Evolutionary conservation across 2,113 vertebrate species (phyloP).

Genomic region (Saguinus imperator): DNA sequence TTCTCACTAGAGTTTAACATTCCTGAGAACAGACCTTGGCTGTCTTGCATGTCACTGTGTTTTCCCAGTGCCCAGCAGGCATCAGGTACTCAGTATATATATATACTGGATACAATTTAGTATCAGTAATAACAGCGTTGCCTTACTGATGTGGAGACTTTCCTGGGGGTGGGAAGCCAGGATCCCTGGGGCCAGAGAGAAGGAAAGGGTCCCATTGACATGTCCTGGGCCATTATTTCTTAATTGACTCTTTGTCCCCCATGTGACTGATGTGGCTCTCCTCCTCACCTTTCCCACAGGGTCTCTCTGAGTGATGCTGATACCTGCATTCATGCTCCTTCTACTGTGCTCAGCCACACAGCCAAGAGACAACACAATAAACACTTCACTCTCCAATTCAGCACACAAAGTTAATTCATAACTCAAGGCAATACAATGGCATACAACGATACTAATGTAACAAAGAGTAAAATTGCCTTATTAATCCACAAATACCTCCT

Average conservation of each 20-base stretch:
- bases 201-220: neutral
- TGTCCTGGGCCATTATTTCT: neutral
- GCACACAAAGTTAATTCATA: neutral
- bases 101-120: neutral
- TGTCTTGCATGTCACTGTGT: neutral
- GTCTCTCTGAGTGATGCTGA: neutral
- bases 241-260: neutral
- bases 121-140: neutral
- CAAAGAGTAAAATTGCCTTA: neutral
- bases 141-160: neutral
- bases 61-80: neutral
- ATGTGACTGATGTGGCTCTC: neutral
- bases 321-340: neutral
- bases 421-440: neutral
- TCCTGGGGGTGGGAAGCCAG: neutral
- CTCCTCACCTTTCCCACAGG: neutral
- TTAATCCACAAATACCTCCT: neutral
- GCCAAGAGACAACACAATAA: neutral
- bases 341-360: neutral
- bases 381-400: neutral
- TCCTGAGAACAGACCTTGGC: neutral
- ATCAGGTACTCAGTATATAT: neutral
- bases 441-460: neutral
- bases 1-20: neutral
- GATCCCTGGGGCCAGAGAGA: neutral